phyloP scores from a whole-genome alignment of 1,140 invertebrate species.

The Zaprionus kolodkinae region DNA sequence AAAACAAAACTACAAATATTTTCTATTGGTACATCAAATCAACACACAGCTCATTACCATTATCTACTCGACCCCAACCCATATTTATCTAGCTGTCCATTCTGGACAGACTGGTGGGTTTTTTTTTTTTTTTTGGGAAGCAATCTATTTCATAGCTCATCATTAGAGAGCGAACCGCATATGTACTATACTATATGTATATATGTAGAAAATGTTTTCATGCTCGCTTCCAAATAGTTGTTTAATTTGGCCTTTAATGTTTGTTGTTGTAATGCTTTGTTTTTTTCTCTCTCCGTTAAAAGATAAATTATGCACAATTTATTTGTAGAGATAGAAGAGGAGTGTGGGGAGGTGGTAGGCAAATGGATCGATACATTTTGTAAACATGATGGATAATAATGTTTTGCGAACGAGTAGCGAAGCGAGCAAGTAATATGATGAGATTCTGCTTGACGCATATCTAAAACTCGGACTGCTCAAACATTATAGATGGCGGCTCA shows the following conservation, averaged over 20 bases:
- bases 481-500: conserved; percentile 72
- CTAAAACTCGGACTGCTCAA: conserved; percentile 17
- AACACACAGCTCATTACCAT: conserved; percentile 49
- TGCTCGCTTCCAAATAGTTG: conserved; percentile 50
- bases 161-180: conserved; percentile 24
- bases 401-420: not conserved
- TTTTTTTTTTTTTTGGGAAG: not conserved
- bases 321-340: conserved; percentile 43
- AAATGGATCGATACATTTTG: conserved; percentile 62
- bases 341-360: not conserved
- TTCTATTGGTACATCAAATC: conserved; percentile 43
- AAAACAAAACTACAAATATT: conserved; percentile 45
- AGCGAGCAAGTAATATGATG: not conserved
- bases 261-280: conserved; percentile 9
- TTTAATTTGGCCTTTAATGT: conserved; percentile 67
- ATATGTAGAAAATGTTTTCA: conserved; percentile 39
- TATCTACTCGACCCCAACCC: not conserved
- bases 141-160: conserved; percentile 19
- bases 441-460: not conserved
- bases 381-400: conserved; percentile 20
- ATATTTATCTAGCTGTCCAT: conserved; percentile 29
- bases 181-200: too few species aligned
- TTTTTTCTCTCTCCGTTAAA: conserved; percentile 47
- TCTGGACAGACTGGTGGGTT: not conserved
- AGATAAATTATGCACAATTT: conserved; percentile 75